phyloP scores from a whole-genome alignment of 64 coral and sea anemone genomes.

The Montipora efflorescens region DNA sequence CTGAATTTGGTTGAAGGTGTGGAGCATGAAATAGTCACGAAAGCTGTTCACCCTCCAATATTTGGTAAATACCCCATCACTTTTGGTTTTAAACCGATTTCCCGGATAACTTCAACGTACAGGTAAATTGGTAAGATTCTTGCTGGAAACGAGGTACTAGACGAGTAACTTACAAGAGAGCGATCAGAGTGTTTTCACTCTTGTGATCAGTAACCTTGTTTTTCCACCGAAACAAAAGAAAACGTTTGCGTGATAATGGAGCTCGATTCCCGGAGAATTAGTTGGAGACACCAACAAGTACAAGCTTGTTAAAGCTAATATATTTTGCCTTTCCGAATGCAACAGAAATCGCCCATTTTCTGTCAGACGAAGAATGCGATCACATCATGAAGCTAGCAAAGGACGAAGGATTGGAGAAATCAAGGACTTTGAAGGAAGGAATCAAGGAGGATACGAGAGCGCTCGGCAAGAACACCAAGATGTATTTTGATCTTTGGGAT shows the following conservation, averaged over 20 bases:
- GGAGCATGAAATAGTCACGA: constrained; percentile 48
- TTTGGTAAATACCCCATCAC: constrained; percentile 23
- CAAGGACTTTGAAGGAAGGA: constrained; percentile 72
- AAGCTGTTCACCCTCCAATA: constrained; percentile 61
- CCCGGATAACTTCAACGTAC: too few species aligned
- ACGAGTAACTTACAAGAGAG: too few species aligned
- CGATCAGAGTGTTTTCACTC: too few species aligned
- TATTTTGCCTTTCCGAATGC: not conserved
- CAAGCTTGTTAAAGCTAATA: not conserved
- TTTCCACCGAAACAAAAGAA: too few species aligned
- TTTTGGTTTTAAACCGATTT: not conserved
- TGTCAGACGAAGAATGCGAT: constrained; percentile 76
- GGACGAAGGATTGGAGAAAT: constrained; percentile 74
- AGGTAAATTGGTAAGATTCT: too few species aligned
- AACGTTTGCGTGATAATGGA: too few species aligned
- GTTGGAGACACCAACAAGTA: too few species aligned
- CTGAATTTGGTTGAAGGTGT: constrained; percentile 18
- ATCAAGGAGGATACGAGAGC: constrained; percentile 33
- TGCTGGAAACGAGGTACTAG: too few species aligned
- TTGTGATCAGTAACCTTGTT: too few species aligned
- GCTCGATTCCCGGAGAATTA: too few species aligned
- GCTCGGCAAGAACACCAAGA: constrained; percentile 57
- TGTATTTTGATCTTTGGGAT: constrained; percentile 65
- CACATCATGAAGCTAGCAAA: constrained; percentile 73
- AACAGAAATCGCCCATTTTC: constrained; percentile 81